Evolutionary conservation across 1,140 invertebrate species (phyloP).

Genomic region (Euura lappo): DNA sequence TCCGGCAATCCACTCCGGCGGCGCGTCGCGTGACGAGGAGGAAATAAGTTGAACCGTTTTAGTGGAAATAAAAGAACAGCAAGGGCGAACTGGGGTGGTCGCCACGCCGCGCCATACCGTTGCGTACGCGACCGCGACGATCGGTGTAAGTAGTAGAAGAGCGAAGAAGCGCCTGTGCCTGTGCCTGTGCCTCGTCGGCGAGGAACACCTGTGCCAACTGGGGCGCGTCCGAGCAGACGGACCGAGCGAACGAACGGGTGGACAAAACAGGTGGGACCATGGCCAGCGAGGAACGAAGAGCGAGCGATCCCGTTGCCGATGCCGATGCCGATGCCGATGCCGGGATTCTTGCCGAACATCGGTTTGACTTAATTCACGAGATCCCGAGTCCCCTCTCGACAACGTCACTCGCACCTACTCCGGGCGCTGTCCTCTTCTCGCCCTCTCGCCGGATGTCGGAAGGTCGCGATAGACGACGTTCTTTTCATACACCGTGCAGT

Average conservation of each 20-base stretch:
- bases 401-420: not conserved
- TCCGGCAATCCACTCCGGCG: too few relatives aligned
- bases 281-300: not conserved
- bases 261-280: constrained; percentile 48
- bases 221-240: constrained; percentile 41
- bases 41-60: too few relatives aligned
- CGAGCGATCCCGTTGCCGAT: too few relatives aligned
- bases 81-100: not conserved
- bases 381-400: constrained; percentile 38
- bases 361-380: constrained; percentile 36
- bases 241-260: constrained; percentile 38
- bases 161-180: not conserved
- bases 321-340: constrained; percentile 18
- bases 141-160: not conserved
- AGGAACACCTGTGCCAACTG: constrained; percentile 53
- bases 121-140: constrained; percentile 34
- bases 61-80: too few relatives aligned
- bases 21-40: too few relatives aligned
- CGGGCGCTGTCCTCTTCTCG: not conserved
- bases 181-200: not conserved
- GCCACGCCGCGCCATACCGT: constrained; percentile 21
- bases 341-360: constrained; percentile 36
- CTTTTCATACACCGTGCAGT: too few relatives aligned
- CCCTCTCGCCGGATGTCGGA: not conserved
- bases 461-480: too few relatives aligned